phyloP scores from a whole-genome alignment of 2,113 vertebrate species.

The Scatophagus argus region DNA sequence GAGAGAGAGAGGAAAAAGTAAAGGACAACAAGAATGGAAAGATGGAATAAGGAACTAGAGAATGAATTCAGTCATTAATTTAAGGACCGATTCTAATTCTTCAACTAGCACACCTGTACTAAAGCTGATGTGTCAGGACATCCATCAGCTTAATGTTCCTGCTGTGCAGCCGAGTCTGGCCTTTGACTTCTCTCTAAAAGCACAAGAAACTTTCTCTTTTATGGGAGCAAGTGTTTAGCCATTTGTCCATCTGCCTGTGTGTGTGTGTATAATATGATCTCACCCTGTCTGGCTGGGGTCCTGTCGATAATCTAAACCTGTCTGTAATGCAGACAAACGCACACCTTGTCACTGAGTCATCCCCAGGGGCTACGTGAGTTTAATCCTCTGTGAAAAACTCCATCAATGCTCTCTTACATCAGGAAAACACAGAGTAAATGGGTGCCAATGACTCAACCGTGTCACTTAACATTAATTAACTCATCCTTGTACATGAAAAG shows the following conservation, averaged over 20 bases:
- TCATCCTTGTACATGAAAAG: background rate
- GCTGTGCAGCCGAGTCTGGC: background rate
- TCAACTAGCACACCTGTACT: conserved; percentile 1
- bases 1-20: background rate
- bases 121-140: background rate
- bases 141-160: background rate
- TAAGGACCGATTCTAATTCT: background rate
- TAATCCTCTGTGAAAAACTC: conserved; percentile 8
- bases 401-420: background rate
- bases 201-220: background rate
- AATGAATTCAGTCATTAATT: background rate
- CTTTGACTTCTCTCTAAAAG: background rate
- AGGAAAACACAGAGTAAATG: background rate
- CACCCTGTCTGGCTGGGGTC: background rate
- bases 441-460: background rate
- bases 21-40: background rate
- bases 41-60: background rate
- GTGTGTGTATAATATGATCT: conserved; percentile 34
- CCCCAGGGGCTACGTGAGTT: conserved; percentile 36
- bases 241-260: background rate
- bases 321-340: conserved; percentile 26
- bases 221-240: background rate
- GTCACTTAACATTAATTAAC: background rate
- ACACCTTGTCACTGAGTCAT: conserved; percentile 30
- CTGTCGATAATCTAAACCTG: conserved; percentile 39